Conservation (phyloP, 1,140 invertebrate genomes). For the Sitophilus oryzae region DNA sequence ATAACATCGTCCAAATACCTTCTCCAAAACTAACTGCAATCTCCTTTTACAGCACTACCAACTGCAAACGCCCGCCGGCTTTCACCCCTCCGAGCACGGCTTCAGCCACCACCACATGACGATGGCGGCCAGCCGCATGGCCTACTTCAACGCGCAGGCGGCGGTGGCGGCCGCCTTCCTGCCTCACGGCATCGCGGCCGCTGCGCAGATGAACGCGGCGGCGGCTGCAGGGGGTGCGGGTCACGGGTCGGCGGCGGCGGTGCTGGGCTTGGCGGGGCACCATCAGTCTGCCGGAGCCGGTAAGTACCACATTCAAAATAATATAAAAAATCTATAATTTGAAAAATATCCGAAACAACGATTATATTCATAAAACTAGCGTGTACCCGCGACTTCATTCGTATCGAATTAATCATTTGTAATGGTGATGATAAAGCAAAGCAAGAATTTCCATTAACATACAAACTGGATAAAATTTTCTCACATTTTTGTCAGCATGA, state of each 20-base stretch:
- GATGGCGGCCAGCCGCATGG: conserved; percentile 68
- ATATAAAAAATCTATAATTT: background rate
- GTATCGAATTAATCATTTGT: too few relatives aligned
- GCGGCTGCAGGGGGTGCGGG: conserved; percentile 20
- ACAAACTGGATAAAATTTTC: too few relatives aligned
- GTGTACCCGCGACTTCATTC: too few relatives aligned
- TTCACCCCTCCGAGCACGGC: conserved; percentile 43
- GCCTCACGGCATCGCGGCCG: conserved; percentile 57
- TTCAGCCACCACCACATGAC: conserved; percentile 57
- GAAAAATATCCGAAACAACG: background rate
- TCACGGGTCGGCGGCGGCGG: conserved; percentile 30
- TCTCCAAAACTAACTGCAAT: too few relatives aligned
- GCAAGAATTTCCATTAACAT: too few relatives aligned
- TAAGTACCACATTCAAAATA: conserved; percentile 12
- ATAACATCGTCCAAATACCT: too few relatives aligned
- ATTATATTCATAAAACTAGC: too few relatives aligned
- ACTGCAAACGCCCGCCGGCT: conserved; percentile 40
- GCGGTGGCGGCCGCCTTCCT: conserved; percentile 82
- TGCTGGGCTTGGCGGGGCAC: conserved; percentile 34
- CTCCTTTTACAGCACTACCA: conserved; percentile 22
- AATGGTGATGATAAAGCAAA: too few relatives aligned
- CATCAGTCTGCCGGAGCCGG: conserved; percentile 32
- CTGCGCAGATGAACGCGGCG: conserved; percentile 40
- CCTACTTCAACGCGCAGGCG: conserved; percentile 82
- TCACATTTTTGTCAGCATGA: too few relatives aligned